These are phyloP conservation scores for Bemisia tabaci DNA, from an alignment of 1,140 invertebrate genomes.

Conservation along the genomic window DNA sequence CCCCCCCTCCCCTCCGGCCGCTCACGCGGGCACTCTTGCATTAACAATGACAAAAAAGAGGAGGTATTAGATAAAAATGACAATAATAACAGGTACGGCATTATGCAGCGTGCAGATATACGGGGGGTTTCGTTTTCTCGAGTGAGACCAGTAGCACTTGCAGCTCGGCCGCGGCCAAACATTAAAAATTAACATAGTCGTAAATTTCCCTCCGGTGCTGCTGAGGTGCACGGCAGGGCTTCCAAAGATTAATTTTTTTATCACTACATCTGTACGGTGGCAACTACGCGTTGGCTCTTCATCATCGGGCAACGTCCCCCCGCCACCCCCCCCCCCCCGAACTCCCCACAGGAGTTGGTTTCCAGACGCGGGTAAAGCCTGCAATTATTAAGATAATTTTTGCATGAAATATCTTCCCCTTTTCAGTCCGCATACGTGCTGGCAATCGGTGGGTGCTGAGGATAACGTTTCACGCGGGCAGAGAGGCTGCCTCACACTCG, in stretches of 20 bases:
- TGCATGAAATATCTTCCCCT: background rate
- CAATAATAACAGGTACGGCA: background rate
- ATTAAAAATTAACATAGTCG: background rate
- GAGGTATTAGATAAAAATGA: background rate
- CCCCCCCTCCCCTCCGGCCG: background rate
- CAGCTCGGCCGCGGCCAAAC: background rate
- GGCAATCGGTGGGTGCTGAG: background rate
- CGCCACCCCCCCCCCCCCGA: background rate
- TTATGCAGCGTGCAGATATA: background rate
- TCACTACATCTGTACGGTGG: background rate
- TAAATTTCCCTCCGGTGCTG: background rate
- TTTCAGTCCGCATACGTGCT: background rate
- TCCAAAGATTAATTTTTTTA: background rate
- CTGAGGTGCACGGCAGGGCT: background rate
- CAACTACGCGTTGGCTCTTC: background rate
- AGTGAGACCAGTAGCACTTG: background rate
- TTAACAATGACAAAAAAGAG: background rate
- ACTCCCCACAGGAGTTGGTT: background rate
- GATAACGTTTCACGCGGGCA: no score
- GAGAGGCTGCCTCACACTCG: no score
- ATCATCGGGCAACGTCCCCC: background rate
- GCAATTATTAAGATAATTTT: background rate
- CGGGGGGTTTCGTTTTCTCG: background rate
- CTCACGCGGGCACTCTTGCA: background rate
- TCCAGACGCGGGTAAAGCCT: background rate